phyloP scores from a whole-genome alignment of 2,888 invertebrate genomes.

The Oxytorus armatus region DNA sequence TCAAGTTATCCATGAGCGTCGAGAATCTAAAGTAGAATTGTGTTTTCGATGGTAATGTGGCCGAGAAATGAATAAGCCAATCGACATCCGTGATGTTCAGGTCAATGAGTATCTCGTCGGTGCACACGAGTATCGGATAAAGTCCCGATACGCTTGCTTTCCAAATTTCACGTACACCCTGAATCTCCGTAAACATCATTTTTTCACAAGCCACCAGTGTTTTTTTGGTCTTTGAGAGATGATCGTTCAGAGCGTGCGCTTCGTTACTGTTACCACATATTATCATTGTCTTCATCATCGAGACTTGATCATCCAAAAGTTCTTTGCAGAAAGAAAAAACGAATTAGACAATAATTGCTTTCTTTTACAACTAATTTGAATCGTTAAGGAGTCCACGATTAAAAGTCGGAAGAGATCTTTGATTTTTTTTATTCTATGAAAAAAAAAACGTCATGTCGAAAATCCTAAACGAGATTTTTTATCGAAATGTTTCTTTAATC shows the following conservation, averaged over 20 bases:
- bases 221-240: constrained; percentile 78
- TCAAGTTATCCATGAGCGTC: constrained; percentile 88
- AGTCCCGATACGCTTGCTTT: constrained; percentile 83
- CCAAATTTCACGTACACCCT: constrained; percentile 83
- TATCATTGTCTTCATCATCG: constrained; percentile 86
- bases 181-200: constrained; percentile 73
- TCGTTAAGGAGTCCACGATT: too few relatives aligned
- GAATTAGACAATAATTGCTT: not conserved
- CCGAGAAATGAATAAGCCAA: constrained; percentile 90
- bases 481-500: too few relatives aligned
- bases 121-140: constrained; percentile 88
- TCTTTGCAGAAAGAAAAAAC: constrained; percentile 74
- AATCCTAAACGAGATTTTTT: too few relatives aligned
- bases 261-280: constrained; percentile 86
- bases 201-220: constrained; percentile 79
- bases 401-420: too few relatives aligned
- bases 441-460: too few relatives aligned
- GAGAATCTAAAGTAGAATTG: constrained; percentile 90
- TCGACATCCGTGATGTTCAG: constrained; percentile 88
- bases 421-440: too few relatives aligned
- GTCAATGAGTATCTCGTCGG: constrained; percentile 88
- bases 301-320: constrained; percentile 85
- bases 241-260: constrained; percentile 85
- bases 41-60: constrained; percentile 87
- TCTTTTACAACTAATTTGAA: too few relatives aligned